Evolutionary conservation across 2,113 vertebrate species (phyloP), one percentile per base, ranked within the genome.

Genomic region (Pithys albifrons): DNA sequence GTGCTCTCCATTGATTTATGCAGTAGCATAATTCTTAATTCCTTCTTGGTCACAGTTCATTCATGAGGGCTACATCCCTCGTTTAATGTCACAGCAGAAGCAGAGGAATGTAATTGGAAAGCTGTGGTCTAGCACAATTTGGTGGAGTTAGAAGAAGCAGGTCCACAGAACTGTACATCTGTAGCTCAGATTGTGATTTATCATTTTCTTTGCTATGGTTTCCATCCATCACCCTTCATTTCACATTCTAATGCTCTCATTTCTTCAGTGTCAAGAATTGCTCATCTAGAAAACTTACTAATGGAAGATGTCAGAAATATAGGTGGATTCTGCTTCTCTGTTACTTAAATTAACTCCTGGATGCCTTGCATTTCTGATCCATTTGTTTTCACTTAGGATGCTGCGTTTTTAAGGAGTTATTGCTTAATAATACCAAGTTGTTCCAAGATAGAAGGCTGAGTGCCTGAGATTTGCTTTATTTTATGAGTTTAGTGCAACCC

Each of bases 211-310:
- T 86, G 52, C 82, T 87, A 35, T 0, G 1, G 61, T 91, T 75
- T 95, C 89, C 91, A 89, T 95, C 95, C 86, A 95, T 96, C 46
- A 72, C 84, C 92, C 84, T 93, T 96, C 94, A 91, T 94, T 96
- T 97, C 95, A 89, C 92, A 89, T 95, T 93, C 91, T 95, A 87
- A 93, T 95, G 86, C 79, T 95, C 93, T 92, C 57, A 0, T 87
- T 96, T 96, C 76, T 95, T 96, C 88, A 82, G 88, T 91, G 83
- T 94, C 93, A 29, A 82, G 88, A 94, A 93, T 95, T 94, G 72
- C 85, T 96, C 93, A 89, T 94, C 82, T 96, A 94, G 95, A 96
- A 96, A 95, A 93, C 10, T 7, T 88, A 90, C 69, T 96, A 92
- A 96, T 93, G 57, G 65, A 94, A 96, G 90, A 57, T 94, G 90